These are phyloP conservation scores for Bellardia pandia DNA, from an alignment of 2,888 invertebrate species.

Conservation along the genomic window DNA sequence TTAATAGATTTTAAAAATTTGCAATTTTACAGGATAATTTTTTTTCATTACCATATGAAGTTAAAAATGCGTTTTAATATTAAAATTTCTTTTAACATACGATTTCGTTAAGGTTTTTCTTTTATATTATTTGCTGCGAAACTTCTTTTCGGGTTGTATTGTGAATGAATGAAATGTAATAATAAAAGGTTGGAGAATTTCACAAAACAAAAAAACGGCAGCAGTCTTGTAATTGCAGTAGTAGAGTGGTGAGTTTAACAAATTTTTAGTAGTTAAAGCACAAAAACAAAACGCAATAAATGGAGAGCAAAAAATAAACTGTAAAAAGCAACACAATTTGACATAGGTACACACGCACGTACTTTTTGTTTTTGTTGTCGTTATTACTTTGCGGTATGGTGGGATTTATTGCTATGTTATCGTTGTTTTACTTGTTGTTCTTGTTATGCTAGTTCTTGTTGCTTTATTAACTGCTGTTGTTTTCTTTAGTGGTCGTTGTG, in stretches of 20 bases:
- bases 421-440: constrained; percentile 36
- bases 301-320: constrained; percentile 4
- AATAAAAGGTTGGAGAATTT: constrained; percentile 35
- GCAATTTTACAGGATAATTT: constrained; percentile 38
- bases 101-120: constrained; percentile 47
- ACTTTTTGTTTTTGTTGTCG: constrained; percentile 38
- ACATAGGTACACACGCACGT: constrained; percentile 21
- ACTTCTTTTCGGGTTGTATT: constrained; percentile 47
- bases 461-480: constrained; percentile 74
- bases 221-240: constrained; percentile 49
- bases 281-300: constrained; percentile 43
- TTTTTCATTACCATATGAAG: constrained; percentile 30
- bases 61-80: constrained; percentile 65
- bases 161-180: constrained; percentile 61
- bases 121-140: constrained; percentile 12
- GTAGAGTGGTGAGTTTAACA: constrained; percentile 40
- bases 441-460: constrained; percentile 76
- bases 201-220: constrained; percentile 36
- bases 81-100: constrained; percentile 50
- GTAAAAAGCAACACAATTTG: constrained; percentile 32
- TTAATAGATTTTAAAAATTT: constrained; percentile 42
- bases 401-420: constrained; percentile 75
- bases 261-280: constrained; percentile 25
- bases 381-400: constrained; percentile 76
- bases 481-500: constrained; percentile 61